These are phyloP conservation scores for Diphyllodes magnificus DNA, from an alignment of 2,113 vertebrate species.

Conservation along the genomic window DNA sequence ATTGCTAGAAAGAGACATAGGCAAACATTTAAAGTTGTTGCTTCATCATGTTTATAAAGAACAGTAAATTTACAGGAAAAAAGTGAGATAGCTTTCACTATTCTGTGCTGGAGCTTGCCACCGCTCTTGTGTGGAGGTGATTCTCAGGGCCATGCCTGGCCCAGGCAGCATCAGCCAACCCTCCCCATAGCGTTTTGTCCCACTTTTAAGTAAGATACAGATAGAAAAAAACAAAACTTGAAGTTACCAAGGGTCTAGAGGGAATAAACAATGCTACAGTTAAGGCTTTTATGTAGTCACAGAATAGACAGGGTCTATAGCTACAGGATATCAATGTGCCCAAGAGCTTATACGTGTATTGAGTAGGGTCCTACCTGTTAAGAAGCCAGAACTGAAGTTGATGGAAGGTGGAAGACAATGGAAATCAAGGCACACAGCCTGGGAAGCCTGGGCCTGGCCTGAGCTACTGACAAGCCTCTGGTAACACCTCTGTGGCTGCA, in stretches of 20 bases:
- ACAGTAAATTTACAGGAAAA: neutral
- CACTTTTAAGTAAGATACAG: neutral
- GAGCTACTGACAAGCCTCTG: neutral
- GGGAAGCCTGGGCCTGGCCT: neutral
- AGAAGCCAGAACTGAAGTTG: neutral
- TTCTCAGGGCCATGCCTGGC: neutral
- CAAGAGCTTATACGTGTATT: fast-evolving
- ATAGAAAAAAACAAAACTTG: neutral
- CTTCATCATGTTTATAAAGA: neutral
- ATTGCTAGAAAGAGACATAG: neutral
- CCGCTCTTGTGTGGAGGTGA: neutral
- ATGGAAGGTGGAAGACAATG: neutral
- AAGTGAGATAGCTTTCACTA: neutral
- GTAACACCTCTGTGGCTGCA: neutral
- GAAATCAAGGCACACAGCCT: neutral
- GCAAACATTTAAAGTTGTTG: neutral
- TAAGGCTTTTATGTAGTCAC: neutral
- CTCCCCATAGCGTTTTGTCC: neutral
- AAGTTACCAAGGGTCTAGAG: neutral
- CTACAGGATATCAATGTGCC: neutral
- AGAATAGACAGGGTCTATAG: neutral
- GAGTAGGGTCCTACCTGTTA: neutral
- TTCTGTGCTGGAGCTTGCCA: neutral
- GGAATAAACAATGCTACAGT: neutral
- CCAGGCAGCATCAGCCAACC: neutral